Evolutionary conservation across 2,888 invertebrate genomes (phyloP), one percentile per base, ranked within the genome.

Genomic region (Polia nebulosa): DNA sequence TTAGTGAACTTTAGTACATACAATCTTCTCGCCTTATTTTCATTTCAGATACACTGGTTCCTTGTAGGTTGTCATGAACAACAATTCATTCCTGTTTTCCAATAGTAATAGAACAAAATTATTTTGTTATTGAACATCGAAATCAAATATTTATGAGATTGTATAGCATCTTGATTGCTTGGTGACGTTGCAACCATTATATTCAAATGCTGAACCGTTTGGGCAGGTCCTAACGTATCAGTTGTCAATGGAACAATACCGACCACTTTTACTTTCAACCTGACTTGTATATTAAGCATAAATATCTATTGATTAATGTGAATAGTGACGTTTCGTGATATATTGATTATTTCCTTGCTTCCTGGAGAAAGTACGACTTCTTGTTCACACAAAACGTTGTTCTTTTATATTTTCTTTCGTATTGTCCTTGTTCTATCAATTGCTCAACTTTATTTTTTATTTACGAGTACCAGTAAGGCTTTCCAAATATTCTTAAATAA

Each of bases 201-300:
- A 80, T 80, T 69, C 74, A 71, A 72, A 78, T 66, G 56, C 45
- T 47, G 52, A 52, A 78, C 63, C 17, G 51, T 67, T 79, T 64
- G 71, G 70, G 68, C 69, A 69, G 72, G 72, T 75, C 62, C 61
- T 64, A 64, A 69, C 68, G 60, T 75, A 65, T 68, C 75, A 74
- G 72, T 66, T 69, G 75, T 78, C 77, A 58, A 34, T 65, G 51
- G 56, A 74, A 76, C 78, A 76, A 82, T 80, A 60, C 57, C 39
- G 44, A 64, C 58, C 69, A 82, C 83, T 83, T 82, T 83, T 82
- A 80, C 83, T 81, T 77, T 56, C 67, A 47, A 80, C 76, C 70
- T 80, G 80, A 61, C 72, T 63, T 65, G 55, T 80, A 49, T 66
- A 78, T 61, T 80, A 74, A 53, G 52, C 57, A 76, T 76, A 52